Conservation (phyloP, 1,140 invertebrate genomes). For the Tachypleus tridentatus region DNA sequence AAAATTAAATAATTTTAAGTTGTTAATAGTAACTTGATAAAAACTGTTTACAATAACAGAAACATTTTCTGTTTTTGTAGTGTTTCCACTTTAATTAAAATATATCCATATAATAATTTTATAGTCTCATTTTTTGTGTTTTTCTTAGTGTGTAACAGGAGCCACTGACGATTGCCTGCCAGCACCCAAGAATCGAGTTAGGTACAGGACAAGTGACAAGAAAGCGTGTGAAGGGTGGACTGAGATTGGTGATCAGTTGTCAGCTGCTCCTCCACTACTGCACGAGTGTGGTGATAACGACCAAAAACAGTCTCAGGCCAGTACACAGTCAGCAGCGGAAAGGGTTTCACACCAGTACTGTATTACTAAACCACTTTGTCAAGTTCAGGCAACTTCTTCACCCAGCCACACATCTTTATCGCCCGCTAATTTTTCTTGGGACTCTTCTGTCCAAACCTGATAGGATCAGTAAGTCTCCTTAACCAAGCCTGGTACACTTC, state of each 20-base stretch:
- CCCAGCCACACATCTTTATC: not conserved
- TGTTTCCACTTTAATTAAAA: not conserved
- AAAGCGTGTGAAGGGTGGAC: constrained; percentile 10
- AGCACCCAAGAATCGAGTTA: constrained; percentile 7
- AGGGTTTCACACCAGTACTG: not conserved
- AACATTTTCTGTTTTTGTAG: not conserved
- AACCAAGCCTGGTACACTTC: not conserved
- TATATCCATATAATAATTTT: not conserved
- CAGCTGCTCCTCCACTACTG: constrained; percentile 12
- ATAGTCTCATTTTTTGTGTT: not conserved
- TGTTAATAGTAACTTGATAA: constrained; percentile 1
- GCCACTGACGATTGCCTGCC: not conserved
- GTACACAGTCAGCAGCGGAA: constrained; percentile 1
- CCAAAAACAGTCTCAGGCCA: not conserved
- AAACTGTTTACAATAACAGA: not conserved
- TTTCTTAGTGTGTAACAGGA: not conserved
- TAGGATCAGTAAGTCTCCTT: not conserved
- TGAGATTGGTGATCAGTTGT: constrained; percentile 2
- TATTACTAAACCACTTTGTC: not conserved
- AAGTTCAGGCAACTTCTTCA: not conserved
- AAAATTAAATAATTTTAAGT: not conserved
- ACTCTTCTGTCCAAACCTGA: not conserved
- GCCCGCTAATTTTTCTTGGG: too few species aligned
- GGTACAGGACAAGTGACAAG: constrained; percentile 11
- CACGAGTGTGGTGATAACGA: constrained; percentile 3